These are phyloP conservation scores for Luehdorfia chinensis DNA, from an alignment of 1,140 invertebrate species.

Conservation along the genomic window DNA sequence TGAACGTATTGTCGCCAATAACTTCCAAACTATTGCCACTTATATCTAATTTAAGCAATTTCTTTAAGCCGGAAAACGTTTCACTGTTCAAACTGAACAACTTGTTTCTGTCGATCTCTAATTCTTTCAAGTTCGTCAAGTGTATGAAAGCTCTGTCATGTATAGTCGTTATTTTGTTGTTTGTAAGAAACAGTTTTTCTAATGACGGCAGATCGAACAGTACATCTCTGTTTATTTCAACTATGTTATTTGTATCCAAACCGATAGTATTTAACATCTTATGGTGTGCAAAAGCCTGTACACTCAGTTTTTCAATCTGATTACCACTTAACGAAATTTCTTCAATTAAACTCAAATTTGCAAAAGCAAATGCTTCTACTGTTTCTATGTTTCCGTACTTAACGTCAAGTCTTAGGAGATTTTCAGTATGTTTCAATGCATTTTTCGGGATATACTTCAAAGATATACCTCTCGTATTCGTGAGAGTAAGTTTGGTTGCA, in stretches of 20 bases:
- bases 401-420: conserved; percentile 81
- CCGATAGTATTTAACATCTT: conserved; percentile 79
- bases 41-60: conserved; percentile 81
- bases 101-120: conserved; percentile 84
- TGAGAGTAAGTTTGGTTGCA: conserved; percentile 80
- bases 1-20: conserved; percentile 85
- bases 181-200: conserved; percentile 81
- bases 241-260: conserved; percentile 83
- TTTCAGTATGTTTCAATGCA: conserved; percentile 79
- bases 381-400: conserved; percentile 83
- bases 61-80: conserved; percentile 82
- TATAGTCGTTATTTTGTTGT: conserved; percentile 85
- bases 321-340: conserved; percentile 83
- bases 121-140: conserved; percentile 79
- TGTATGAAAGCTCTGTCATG: conserved; percentile 85
- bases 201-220: conserved; percentile 83
- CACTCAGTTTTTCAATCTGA: conserved; percentile 79
- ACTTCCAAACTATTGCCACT: conserved; percentile 83
- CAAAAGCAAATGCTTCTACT: conserved; percentile 82
- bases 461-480: conserved; percentile 79
- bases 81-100: conserved; percentile 83
- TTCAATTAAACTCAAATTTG: conserved; percentile 81
- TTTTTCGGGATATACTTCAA: conserved; percentile 84
- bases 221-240: conserved; percentile 83
- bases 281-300: conserved; percentile 82